Evolutionary conservation across 1,140 invertebrate species (phyloP), one percentile per base, ranked within the genome.

Genomic region (Calliphora vicina): DNA sequence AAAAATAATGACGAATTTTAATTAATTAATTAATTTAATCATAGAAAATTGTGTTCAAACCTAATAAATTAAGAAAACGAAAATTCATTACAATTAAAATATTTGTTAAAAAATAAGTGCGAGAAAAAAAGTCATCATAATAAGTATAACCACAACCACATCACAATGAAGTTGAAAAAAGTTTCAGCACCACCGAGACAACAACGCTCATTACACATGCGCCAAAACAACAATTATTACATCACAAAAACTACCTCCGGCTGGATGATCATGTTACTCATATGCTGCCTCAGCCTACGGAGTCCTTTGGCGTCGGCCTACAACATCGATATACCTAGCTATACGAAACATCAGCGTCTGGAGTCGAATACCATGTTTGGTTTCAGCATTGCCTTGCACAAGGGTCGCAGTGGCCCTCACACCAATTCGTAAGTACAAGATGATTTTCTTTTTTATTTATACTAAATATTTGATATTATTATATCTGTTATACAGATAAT

Each of bases 301-400:
- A 71, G 67, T 15, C 72, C 72, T 42, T 29, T 81, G 78, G 81
- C 20, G 57, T 80, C 67, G 81, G 74, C 82, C 85, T 90, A 90
- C 71, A 90, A 90, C 84, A 87, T 90, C 84, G 89, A 90, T 85
- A 86, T 89, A 86, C 87, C 87, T 82, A 90, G 88, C 23, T 90
- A 90, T 80, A 86, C 87, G 17, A 84, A 87, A 42, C 88, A 89
- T 85, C 85, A 85, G 20, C 87, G 90, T 27, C 23, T 20, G 9
- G 83, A 86, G 72, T 74, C 71, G 80, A 88, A 86, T 27, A 85
- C 89, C 26, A 90, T 90, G 89, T 90, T 90, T 71, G 89, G 89
- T 25, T 90, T 90, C 57, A 90, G 89, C 85, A 89, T 90, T 82
- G 89, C 89, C 0, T 82, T 90, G 25, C 89, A 90, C 82, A 89